phyloP scores from a whole-genome alignment of 2,888 invertebrate species.

The Eristalis tenax region DNA sequence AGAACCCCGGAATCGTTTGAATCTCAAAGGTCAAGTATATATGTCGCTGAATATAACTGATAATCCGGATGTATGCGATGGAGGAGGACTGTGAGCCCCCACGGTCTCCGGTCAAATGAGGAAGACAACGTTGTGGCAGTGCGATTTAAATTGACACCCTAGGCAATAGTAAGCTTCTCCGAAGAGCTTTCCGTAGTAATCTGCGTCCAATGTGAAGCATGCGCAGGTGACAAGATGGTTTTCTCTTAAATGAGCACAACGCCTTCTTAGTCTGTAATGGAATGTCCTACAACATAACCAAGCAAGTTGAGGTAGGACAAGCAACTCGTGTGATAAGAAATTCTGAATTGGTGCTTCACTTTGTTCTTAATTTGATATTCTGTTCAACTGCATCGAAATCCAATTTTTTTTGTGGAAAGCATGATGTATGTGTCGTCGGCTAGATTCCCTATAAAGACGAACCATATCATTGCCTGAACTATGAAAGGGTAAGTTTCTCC shows the following conservation, averaged over 20 bases:
- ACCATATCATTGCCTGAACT: too few species aligned
- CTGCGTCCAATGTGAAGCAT: not conserved
- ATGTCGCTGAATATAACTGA: too few species aligned
- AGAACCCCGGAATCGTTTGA: too few species aligned
- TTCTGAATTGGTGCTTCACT: not conserved
- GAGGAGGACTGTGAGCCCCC: not conserved
- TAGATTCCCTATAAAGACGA: too few species aligned
- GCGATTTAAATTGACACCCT: not conserved
- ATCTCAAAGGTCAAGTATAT: too few species aligned
- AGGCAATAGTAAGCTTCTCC: not conserved
- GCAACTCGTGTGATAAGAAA: not conserved
- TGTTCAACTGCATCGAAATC: not conserved
- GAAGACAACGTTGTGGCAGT: not conserved
- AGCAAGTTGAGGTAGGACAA: conserved; percentile 5
- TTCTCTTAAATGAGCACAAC: not conserved
- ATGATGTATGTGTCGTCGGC: too few species aligned
- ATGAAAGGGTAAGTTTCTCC: too few species aligned
- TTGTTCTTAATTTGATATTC: not conserved
- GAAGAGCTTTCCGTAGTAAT: not conserved
- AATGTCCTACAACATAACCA: conserved; percentile 4
- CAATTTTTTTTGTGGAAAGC: too few species aligned
- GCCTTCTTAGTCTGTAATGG: not conserved
- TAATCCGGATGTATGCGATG: not conserved
- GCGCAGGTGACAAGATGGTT: not conserved
- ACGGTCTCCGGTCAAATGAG: not conserved